Evolutionary conservation across 2,888 invertebrate genomes (phyloP).

Genomic region (Drosophila dives): DNA sequence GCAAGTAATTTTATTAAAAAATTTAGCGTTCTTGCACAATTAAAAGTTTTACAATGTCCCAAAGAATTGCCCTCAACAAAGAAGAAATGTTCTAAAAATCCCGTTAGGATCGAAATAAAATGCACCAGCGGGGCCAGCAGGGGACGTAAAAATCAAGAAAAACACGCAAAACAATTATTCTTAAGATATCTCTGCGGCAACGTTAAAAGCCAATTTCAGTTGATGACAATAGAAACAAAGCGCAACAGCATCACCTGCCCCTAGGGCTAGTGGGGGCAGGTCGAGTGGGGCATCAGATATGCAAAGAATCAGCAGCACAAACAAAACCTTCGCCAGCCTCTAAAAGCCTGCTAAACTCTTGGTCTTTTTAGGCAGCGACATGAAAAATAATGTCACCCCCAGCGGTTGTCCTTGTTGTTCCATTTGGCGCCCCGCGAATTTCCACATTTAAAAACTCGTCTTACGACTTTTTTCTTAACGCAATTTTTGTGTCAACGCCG

Average conservation of each 20-base stretch:
- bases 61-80: conserved; percentile 60
- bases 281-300: conserved; percentile 61
- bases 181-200: conserved; percentile 85
- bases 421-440: conserved; percentile 29
- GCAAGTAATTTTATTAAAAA: conserved; percentile 38
- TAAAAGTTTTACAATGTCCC: conserved; percentile 39
- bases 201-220: conserved; percentile 85
- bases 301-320: conserved; percentile 80
- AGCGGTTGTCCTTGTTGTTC: conserved; percentile 51
- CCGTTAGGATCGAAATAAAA: conserved; percentile 55
- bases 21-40: conserved; percentile 38
- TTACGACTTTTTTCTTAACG: conserved; percentile 44
- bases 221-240: conserved; percentile 83
- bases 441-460: conserved; percentile 45
- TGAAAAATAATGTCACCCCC: conserved; percentile 83
- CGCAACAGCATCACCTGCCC: conserved; percentile 70
- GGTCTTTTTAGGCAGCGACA: conserved; percentile 72
- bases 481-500: conserved; percentile 67
- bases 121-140: conserved; percentile 66
- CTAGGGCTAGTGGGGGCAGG: conserved; percentile 39
- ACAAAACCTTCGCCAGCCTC: conserved; percentile 59
- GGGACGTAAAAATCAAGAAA: conserved; percentile 69
- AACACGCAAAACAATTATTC: conserved; percentile 85
- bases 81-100: conserved; percentile 51
- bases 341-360: conserved; percentile 48